Evolutionary conservation across 2,888 invertebrate genomes (phyloP).

Genomic region (Antheraea yamamai): DNA sequence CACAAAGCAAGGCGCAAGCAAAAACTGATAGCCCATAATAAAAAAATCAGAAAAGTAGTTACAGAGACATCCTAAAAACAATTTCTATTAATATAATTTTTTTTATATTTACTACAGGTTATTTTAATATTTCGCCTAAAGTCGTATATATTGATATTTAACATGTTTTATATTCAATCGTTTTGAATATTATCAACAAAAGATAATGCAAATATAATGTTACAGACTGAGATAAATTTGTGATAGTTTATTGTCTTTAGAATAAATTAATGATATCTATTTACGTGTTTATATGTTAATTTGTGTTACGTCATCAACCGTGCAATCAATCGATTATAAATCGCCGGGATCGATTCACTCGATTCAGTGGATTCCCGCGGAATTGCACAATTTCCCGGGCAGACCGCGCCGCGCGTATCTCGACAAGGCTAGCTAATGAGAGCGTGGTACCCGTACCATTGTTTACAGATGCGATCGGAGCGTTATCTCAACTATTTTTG

Average conservation of each 20-base stretch:
- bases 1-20: too few species aligned
- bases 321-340: conserved; percentile 63
- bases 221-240: neutral
- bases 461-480: conserved; percentile 70
- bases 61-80: too few species aligned
- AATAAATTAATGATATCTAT: neutral
- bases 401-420: conserved; percentile 42
- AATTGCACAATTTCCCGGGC: conserved; percentile 69
- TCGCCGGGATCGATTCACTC: conserved; percentile 60
- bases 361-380: conserved; percentile 64
- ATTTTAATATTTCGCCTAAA: neutral
- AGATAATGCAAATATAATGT: too few species aligned
- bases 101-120: too few species aligned
- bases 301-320: conserved; percentile 27
- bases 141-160: neutral
- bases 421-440: conserved; percentile 77
- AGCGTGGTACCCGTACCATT: conserved; percentile 74
- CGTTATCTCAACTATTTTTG: conserved; percentile 73
- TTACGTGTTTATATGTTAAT: conserved; percentile 21
- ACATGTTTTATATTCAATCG: neutral
- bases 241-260: neutral
- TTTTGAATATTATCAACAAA: too few species aligned
- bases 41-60: too few species aligned
- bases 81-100: too few species aligned
- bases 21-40: too few species aligned